Base-by-base conservation (phyloP, 2,888 invertebrate genomes). In the Drosophila flavopinicola region DNA sequence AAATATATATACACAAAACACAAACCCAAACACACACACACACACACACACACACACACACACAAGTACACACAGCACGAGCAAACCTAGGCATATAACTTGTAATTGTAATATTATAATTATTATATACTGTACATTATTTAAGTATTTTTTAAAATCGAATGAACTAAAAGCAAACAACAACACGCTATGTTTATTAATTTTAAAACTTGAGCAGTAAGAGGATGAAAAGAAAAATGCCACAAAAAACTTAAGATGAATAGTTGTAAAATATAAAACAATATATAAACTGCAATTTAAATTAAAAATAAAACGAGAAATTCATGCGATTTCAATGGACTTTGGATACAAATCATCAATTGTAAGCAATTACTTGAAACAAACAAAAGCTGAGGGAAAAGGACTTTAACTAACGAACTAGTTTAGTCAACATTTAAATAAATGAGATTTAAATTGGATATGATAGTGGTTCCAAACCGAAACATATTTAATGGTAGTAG, bases 51-150 rank as follows among this genome's bases (percentile, higher is more conserved):
- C 9, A 24, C 7, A 33, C 9, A 44, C 9, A 59, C 5, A 48
- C 41, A 48, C 6, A 33, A 30, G 11, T n/a, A 57, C 52, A 57
- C 41, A 41, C 15, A 35, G 23, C 42, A 45, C 35, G 32, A 35
- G 39, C 38, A 52, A 33, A 60, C 39, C 30, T 54, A 65, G 52
- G 32, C 17, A 38, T 53, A 57, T 41, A 68, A 27, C 45, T 15
- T 68, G 30, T 67, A 68, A 56, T 33, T 71, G 37, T 67, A 71
- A 59, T 64, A 58, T 56, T 67, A 67, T 54, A 37, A 39, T 66
- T 59, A 64, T 49, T 75, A 53, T 60, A 30, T 66, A 69, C 35
- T 79, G 73, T 79, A 80, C 61, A 65, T 69, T 79, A 72, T 75
- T 61, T 75, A 75, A 75, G 70, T 70, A 66, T 47, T 67, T 77